Conservation (phyloP, 35 echinoderm and acorn worm genomes). For the Lytechinus variegatus region DNA sequence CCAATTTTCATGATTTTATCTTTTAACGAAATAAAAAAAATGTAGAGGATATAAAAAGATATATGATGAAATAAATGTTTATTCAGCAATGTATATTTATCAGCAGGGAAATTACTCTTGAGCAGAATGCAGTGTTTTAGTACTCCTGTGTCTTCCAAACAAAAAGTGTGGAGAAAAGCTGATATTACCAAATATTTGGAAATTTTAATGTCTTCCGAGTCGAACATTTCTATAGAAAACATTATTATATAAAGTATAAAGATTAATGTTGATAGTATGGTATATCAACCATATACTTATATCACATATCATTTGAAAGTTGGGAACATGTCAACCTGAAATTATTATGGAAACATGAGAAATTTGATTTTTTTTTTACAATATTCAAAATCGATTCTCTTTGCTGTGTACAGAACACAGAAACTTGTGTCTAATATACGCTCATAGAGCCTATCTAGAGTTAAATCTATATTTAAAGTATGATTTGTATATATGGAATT, state of each 20-base stretch:
- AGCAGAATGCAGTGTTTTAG: background rate
- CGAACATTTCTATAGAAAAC: too few relatives aligned
- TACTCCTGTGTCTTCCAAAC: background rate
- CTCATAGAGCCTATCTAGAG: background rate
- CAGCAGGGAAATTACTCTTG: background rate
- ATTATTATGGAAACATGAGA: too few relatives aligned
- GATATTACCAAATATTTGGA: background rate
- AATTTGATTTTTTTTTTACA: too few relatives aligned
- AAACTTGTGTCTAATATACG: background rate
- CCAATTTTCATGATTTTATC: background rate
- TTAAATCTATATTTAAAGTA: background rate
- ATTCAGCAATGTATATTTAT: background rate
- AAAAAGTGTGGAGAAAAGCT: background rate
- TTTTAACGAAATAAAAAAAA: background rate
- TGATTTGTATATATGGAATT: slow-evolving; percentile 14
- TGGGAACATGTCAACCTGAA: background rate
- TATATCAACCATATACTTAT: background rate
- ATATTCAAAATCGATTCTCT: background rate
- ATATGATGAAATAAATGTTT: background rate
- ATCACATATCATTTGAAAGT: background rate
- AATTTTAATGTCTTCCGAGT: background rate
- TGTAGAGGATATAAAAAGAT: background rate
- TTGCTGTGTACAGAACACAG: background rate
- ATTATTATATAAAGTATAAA: too few relatives aligned
- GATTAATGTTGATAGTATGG: background rate